Evolutionary conservation across 1,140 invertebrate species (phyloP), one percentile per base, ranked within the genome.

Genomic region (Drosophila mayri): DNA sequence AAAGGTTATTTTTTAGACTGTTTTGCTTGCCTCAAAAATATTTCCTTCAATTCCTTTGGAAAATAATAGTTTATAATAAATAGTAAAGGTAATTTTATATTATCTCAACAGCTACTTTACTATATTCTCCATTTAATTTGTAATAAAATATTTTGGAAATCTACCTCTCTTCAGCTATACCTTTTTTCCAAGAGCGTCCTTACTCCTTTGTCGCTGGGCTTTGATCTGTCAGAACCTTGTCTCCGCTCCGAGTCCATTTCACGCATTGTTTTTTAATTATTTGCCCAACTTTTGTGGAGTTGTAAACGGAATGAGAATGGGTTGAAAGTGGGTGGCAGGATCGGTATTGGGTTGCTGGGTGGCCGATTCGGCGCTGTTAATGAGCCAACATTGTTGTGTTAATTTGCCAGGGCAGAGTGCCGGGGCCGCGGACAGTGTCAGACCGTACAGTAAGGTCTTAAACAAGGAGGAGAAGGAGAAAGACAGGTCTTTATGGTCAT

Each of bases 311-410:
- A 70, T 37, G 55, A 4, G 40, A 30, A 20, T 41, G 18, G 49
- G 25, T 4, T n/a, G 11, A 41, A 37, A 38, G 55, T 58, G 62
- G 71, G 44, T 35, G 63, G 50, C 58, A 55, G 43, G 38, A 68
- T 40, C 35, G 37, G 37, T 12, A 32, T 50, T 18, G 47, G 47
- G 47, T 0, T n/a, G 46, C 14, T 38, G 46, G 55, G 7, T 6
- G 8, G 32, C 44, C 44, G 47, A 52, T 71, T 59, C 52, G 68
- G 66, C 68, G 54, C 52, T 68, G 85, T 88, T 88, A 88, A 88
- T 88, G 85, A 88, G 85, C 85, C 85, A 88, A 88, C 85, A 88
- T 88, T 88, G 85, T 88, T 90, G 85, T 88, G 85, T 88, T 90
- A 88, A 88, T 90, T 88, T 88, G 85, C 76, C 76, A 59, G 71